Base-by-base conservation (phyloP, 1,140 invertebrate genomes). In the Trichonephila inaurata region DNA sequence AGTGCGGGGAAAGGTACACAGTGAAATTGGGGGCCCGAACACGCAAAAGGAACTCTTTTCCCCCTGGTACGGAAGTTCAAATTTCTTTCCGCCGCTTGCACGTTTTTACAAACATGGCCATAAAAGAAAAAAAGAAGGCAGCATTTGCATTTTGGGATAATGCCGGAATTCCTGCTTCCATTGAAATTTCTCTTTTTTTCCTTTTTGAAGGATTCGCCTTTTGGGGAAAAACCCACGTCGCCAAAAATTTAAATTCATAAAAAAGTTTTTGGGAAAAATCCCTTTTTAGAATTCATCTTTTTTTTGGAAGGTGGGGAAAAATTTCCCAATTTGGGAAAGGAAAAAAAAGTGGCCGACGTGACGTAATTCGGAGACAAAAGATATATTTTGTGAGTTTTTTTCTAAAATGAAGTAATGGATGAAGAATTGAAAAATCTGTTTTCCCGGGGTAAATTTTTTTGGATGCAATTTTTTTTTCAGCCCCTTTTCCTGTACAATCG, bases 181-280 rank as follows among this genome's bases (percentile, higher is more conserved):
- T 14, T 77, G 28, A 33, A 33, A 33, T n/a, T n/a, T 77, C 28
- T 40, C 28, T 18, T 77, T 33, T 33, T 77, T 16, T 40, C n/a
- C 19, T 77, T 33, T 77, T 77, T 77, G 28, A 77, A 58, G 82
- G 16, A 58, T 85, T 85, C 21, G 19, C 28, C 21, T 60, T 60
- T 60, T 85, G n/a, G n/a, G 51, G 19, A 60, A 28, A 24, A 60
- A 60, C 51, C 44, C n/a, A 14, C 82, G 40, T 83, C 82, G 82
- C 44, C 19, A 24, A 51, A 87, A 87, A 62, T 87, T 87, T 87
- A 87, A 87, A 87, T 87, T 87, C 85, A 87, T 87, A 87, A 66
- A 61, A 87, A 87, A 87, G 51, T 66, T 87, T 66, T 87, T 62
- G n/a, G 60, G 8, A 60, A 60, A 33, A 87, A 87, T 64, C 85